These are phyloP conservation scores for Amaurobius ferox DNA, from an alignment of 2,888 invertebrate species.

Conservation along the genomic window DNA sequence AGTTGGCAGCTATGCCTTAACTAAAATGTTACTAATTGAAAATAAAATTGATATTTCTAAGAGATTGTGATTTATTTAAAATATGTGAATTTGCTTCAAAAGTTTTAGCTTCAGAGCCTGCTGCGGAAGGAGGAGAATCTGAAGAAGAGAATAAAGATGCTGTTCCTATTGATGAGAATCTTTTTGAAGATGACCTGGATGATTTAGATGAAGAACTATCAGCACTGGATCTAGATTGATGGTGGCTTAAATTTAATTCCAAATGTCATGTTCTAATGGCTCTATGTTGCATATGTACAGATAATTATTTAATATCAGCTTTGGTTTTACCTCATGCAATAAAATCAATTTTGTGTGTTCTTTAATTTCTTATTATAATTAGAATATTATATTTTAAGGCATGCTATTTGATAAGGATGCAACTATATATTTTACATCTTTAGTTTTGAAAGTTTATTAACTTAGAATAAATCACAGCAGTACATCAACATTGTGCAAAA, in stretches of 20 bases:
- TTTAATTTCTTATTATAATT: neutral
- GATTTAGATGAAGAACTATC: constrained; percentile 89
- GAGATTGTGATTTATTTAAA: too few species aligned
- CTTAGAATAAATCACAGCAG: too few species aligned
- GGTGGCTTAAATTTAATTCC: neutral
- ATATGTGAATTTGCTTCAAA: too few species aligned
- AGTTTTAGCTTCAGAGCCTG: neutral
- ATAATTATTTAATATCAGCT: constrained; percentile 35
- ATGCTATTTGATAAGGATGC: too few species aligned
- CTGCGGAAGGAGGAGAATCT: constrained; percentile 25
- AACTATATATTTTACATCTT: too few species aligned
- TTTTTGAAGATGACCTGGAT: constrained; percentile 88
- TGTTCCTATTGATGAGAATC: constrained; percentile 92
- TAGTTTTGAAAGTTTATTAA: too few species aligned
- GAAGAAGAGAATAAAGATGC: constrained; percentile 75
- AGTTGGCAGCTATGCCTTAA: too few species aligned
- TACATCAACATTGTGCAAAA: too few species aligned
- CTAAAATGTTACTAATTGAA: too few species aligned
- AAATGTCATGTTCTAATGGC: constrained; percentile 58
- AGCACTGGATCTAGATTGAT: constrained; percentile 78
- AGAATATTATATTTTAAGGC: too few species aligned
- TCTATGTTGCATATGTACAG: constrained; percentile 53
- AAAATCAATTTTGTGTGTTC: constrained; percentile 33
- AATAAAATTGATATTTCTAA: too few species aligned
- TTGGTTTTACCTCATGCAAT: constrained; percentile 25